These are phyloP conservation scores for Alosa alosa DNA, from an alignment of 2,113 vertebrate genomes.

Conservation along the genomic window DNA sequence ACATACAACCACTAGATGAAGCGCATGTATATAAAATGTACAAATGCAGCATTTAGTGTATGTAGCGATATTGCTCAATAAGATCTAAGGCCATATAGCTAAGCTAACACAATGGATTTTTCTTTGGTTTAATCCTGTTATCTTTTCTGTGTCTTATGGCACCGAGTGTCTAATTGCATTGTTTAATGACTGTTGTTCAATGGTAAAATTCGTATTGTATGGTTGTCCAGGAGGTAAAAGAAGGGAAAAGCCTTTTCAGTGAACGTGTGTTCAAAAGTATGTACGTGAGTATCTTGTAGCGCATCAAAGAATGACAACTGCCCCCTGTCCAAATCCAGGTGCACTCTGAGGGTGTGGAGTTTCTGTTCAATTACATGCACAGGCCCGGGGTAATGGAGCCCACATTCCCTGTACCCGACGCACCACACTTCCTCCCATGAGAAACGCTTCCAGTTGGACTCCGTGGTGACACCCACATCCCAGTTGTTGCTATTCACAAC, in stretches of 20 bases:
- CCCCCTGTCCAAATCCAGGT: background rate
- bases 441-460: background rate
- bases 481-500: background rate
- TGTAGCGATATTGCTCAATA: too few species aligned
- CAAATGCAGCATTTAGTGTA: too few species aligned
- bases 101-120: too few species aligned
- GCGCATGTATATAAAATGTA: too few species aligned
- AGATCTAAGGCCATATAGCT: too few species aligned
- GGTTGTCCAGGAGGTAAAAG: background rate
- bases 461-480: background rate
- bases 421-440: background rate
- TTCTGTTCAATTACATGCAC: background rate
- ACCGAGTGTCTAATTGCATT: too few species aligned
- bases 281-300: background rate
- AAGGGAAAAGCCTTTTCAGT: background rate
- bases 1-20: too few species aligned
- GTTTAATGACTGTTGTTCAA: background rate
- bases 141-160: too few species aligned
- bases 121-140: too few species aligned
- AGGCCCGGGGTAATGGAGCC: background rate
- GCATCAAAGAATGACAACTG: background rate
- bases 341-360: background rate
- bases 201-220: background rate
- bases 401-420: background rate
- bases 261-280: background rate